These are phyloP conservation scores for Gymnarchus niloticus DNA, from an alignment of 2,113 vertebrate genomes.

Conservation along the genomic window DNA sequence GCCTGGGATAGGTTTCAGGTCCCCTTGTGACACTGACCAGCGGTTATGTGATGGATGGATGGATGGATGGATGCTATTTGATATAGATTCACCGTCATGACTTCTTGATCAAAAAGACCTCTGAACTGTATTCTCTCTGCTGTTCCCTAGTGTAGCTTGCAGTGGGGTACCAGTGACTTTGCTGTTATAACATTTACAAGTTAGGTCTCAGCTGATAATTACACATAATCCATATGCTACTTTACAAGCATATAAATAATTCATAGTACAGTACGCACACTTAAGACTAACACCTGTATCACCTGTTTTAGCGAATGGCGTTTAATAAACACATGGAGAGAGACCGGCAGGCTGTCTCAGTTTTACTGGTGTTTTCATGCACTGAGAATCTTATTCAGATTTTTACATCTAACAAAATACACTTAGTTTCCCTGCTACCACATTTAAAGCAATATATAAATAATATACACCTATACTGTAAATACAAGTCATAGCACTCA, in stretches of 20 bases:
- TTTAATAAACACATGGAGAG: neutral
- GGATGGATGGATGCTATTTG: too few relatives aligned
- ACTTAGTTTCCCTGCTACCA: neutral
- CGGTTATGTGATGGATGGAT: too few relatives aligned
- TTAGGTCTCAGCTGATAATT: neutral
- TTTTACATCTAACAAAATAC: neutral
- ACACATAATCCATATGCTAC: neutral
- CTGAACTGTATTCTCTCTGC: neutral
- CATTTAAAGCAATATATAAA: neutral
- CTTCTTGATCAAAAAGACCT: neutral
- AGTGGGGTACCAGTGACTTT: neutral
- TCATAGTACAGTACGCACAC: neutral
- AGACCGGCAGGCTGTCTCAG: neutral
- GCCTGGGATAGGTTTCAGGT: too few relatives aligned
- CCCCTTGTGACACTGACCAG: too few relatives aligned
- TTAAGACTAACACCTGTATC: neutral
- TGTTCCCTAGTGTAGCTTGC: neutral
- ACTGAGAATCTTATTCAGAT: neutral
- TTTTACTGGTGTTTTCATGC: neutral
- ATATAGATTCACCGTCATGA: neutral
- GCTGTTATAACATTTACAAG: neutral
- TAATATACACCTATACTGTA: neutral
- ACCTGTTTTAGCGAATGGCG: neutral
- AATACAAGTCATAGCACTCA: neutral
- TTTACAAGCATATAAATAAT: constrained; percentile 9